phyloP scores from a whole-genome alignment of 2,113 vertebrate species.

The Andinoacara biseriatus region DNA sequence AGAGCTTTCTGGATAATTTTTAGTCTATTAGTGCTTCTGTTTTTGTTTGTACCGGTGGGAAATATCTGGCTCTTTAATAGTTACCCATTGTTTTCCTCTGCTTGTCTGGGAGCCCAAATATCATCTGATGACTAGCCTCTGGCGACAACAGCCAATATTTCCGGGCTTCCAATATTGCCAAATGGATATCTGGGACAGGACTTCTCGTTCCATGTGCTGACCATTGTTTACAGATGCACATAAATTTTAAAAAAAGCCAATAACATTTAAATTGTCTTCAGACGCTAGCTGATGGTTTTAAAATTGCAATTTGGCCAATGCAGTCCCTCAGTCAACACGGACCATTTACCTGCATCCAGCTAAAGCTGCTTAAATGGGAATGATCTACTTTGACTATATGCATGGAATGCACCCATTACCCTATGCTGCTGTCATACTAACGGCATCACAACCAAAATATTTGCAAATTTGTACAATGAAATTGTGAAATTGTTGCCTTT shows the following conservation, averaged over 20 bases:
- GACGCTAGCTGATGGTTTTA: not conserved
- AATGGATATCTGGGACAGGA: not conserved
- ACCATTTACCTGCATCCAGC: not conserved
- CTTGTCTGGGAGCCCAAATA: not conserved
- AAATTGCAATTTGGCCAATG: not conserved
- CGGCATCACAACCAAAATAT: not conserved
- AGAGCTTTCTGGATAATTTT: not conserved
- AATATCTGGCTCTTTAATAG: not conserved
- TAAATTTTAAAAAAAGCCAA: not conserved
- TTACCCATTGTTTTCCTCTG: not conserved
- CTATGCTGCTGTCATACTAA: not conserved
- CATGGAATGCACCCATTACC: not conserved
- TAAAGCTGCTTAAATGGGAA: not conserved
- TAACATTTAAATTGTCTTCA: not conserved
- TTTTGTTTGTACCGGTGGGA: conserved; percentile 4
- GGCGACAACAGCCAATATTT: not conserved
- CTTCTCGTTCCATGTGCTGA: not conserved
- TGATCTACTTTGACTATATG: not conserved
- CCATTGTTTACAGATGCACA: not conserved
- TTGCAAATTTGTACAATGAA: not conserved
- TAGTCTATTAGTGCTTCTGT: not conserved
- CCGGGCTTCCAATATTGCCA: not conserved
- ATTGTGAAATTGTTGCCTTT: not conserved
- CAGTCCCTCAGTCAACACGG: not conserved
- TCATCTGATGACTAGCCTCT: conserved; percentile 1